Evolutionary conservation across 2,888 invertebrate species (phyloP), one percentile per base, ranked within the genome.

Genomic region (Tetragonula carbonaria): DNA sequence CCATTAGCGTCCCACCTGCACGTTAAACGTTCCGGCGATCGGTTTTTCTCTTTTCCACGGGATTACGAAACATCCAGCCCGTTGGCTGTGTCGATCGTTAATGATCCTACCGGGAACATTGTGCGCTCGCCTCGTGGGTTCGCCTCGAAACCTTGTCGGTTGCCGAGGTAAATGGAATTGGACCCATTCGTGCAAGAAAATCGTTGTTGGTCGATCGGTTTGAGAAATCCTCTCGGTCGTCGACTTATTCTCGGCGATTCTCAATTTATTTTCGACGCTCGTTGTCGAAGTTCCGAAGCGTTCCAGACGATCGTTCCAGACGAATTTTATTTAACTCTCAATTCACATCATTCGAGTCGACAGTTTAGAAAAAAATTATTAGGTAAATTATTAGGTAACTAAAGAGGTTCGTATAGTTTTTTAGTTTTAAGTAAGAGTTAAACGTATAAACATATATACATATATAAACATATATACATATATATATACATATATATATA

Each of bases 1-100:
- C 92, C 92, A 93, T 93, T 92, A 92, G 92, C 90, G 88, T 86
- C 76, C 86, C 90, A 86, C 89, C 87, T 88, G 89, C 80, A 28
- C 28, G 79, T 78, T 71, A 45, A 45, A 76, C 84, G 74, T 78
- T 84, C 75, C 71, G 65, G 55, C 73, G 84, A 85, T 79, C 85
- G 86, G 73, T 81, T 86, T 72, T 75, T 70, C 81, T 80, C 75
- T 63, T 67, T 78, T 80, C 81, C 72, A 72, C 53, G 63, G 82
- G 74, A 75, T 86, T 80, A 87, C 82, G 73, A 80, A 85, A 86
- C 74, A 18, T 70, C 74, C 45, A 65, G 57, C 78, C 65, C 66
- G 67, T 8, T 38, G 38, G 57, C 78, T 68, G 79, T 18, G 67
- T 8, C 45, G 73, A 88, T 87, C 87, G 84, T 86, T 91, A 91